Percentiles rank a stretch among this genome's conserved stretches.
Conservation (phyloP, 92 coral and sea anemone species). For the Siderastrea siderea region DNA sequence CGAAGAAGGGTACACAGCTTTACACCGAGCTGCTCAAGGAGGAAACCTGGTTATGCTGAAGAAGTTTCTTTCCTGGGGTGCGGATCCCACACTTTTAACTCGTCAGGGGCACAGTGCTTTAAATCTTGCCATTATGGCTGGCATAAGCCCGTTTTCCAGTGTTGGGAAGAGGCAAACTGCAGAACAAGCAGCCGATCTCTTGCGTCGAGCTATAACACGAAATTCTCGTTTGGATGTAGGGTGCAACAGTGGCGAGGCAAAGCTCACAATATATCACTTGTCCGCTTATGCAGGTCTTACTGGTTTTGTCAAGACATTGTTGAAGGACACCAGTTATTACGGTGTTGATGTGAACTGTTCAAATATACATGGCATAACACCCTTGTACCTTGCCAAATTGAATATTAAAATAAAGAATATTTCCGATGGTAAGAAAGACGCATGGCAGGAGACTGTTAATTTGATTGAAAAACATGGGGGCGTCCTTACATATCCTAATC, state of each 20-base stretch:
- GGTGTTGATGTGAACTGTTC: constrained; percentile 75
- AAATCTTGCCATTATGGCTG: constrained; percentile 43
- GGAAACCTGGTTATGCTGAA: constrained; percentile 63
- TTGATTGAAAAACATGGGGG: constrained; percentile 53
- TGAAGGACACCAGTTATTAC: constrained; percentile 10
- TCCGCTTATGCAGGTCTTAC: constrained; percentile 80
- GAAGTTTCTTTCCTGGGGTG: constrained; percentile 57
- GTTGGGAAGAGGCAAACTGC: not conserved
- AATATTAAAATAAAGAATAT: constrained; percentile 1
- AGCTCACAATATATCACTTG: constrained; percentile 71
- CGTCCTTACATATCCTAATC: constrained; percentile 43
- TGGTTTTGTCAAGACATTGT: constrained; percentile 43
- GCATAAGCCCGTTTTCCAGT: not conserved
- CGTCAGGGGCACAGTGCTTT: constrained; percentile 45
- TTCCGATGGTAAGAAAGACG: constrained; percentile 21
- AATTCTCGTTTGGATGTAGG: constrained; percentile 17
- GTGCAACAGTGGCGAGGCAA: constrained; percentile 18
- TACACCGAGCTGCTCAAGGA: constrained; percentile 85
- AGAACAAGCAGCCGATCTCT: not conserved
- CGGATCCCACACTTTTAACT: constrained; percentile 16
- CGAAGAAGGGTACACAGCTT: constrained; percentile 51
- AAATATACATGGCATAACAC: constrained; percentile 76
- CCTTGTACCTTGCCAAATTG: constrained; percentile 79
- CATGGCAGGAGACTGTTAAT: constrained; percentile 50
- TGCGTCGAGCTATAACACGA: not conserved